Base-by-base conservation (phyloP, 2,888 invertebrate species). In the Tenodera sinensis region DNA sequence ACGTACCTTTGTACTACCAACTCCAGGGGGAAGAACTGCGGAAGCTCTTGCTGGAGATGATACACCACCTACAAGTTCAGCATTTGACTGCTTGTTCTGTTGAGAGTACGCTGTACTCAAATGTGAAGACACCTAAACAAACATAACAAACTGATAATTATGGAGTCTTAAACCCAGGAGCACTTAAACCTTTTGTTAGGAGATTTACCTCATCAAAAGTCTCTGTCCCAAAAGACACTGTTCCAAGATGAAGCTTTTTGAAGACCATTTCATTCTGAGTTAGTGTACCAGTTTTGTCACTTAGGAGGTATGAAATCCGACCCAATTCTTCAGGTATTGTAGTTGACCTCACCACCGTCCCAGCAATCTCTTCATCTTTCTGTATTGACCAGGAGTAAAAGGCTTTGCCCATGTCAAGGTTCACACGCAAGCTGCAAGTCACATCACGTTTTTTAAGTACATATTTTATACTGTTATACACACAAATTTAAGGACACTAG, bases 271-370 rank as follows among this genome's bases (percentile, higher is more conserved):
- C 99, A 93, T 99, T 99, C 93, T 99, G 98, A 0, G 99, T 99
- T 34, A 99, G 94, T 0, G 99, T 99, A 27, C 99, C 99, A 0
- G 99, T 99, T 94, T 99, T 99, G 93, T 99, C 99, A 0, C 98
- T 98, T 9, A 99, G 94, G n/a, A 99, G 94, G 93, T 99, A 99
- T 42, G 98, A 98, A 91, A 99, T 98, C 90, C 99, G 95, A 0
- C 99, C 99, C 89, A 99, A 94, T 94, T 99, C 99, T 94, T 99
- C 99, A 0, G 99, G 99, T 91, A 99, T 99, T 4, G 99, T 99
- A 3, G 99, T 99, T 89, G 98, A 98, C 12, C 99, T 95, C 90
- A 99, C 99, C 15, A 99, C 98, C 0, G 99, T 99, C 34, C 98
- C 99, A 90, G 96, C 96, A 91, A 99, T 99, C 91, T 97, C 96